Evolutionary conservation across 2,888 invertebrate genomes (phyloP).

Genomic region (Habroteleia sp.): DNA sequence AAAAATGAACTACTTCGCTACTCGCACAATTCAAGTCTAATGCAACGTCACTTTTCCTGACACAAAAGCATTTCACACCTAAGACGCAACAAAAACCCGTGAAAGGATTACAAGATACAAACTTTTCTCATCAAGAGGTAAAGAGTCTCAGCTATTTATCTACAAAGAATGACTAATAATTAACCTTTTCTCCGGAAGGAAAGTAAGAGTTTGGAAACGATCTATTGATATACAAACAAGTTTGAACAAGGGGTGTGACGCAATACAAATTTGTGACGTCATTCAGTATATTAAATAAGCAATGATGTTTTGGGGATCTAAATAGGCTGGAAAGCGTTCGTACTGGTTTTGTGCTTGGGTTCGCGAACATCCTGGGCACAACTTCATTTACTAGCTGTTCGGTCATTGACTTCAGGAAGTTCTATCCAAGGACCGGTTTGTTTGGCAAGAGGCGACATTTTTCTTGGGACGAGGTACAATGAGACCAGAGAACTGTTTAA

Average conservation of each 20-base stretch:
- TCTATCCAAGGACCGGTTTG: constrained; percentile 49
- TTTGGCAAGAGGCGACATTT: constrained; percentile 41
- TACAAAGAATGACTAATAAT: constrained; percentile 23
- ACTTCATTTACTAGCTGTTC: constrained; percentile 35
- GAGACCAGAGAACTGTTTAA: constrained; percentile 32
- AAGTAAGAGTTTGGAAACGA: constrained; percentile 46
- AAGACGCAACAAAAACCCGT: not conserved
- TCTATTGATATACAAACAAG: constrained; percentile 30
- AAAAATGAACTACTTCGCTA: no score
- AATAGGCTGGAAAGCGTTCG: constrained; percentile 4
- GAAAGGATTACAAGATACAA: constrained; percentile 45
- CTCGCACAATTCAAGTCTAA: constrained; percentile 7
- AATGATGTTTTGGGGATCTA: not conserved
- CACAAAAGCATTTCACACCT: constrained; percentile 25
- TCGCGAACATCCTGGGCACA: constrained; percentile 25
- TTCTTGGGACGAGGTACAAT: constrained; percentile 44
- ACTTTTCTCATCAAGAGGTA: constrained; percentile 28
- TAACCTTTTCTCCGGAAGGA: constrained; percentile 32
- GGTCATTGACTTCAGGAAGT: constrained; percentile 56
- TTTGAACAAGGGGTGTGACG: constrained; percentile 24
- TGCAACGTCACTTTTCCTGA: constrained; percentile 1
- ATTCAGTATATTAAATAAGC: constrained; percentile 10
- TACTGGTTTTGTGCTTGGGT: constrained; percentile 14
- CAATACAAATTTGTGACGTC: constrained; percentile 23
- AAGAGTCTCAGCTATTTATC: constrained; percentile 27